Evolutionary conservation across 2,797 vertebrate genomes (phyloP).

Genomic region (Gobionotothen gibberifrons): DNA sequence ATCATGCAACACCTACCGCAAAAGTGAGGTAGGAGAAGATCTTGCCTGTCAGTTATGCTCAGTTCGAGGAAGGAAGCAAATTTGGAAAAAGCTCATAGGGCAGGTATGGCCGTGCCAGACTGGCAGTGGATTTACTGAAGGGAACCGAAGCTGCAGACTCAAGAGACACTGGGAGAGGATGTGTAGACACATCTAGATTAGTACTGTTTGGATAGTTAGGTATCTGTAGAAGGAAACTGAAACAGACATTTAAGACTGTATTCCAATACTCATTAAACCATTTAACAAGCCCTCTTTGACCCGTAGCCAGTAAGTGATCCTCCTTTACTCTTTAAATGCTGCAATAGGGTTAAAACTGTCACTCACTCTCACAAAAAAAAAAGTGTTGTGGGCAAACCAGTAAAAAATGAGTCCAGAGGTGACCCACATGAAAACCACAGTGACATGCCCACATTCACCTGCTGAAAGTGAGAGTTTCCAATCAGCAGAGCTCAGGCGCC

Average conservation of each 20-base stretch:
- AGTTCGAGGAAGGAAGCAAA: neutral
- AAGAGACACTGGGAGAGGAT: neutral
- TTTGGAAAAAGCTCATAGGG: neutral
- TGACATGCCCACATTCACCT: constrained; percentile 12
- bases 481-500: neutral
- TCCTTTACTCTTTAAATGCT: too few relatives aligned
- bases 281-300: constrained; percentile 25
- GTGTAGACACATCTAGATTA: constrained; percentile 33
- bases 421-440: neutral
- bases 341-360: too few relatives aligned
- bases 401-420: constrained; percentile 12
- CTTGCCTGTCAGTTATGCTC: constrained; percentile 14
- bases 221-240: constrained; percentile 23
- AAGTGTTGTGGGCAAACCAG: constrained; percentile 12
- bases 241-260: constrained; percentile 35
- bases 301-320: neutral
- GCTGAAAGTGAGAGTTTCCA: constrained; percentile 14
- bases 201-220: constrained; percentile 26
- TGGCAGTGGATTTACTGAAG: constrained; percentile 19
- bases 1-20: constrained; percentile 5
- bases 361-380: too few relatives aligned
- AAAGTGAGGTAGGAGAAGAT: constrained; percentile 15
- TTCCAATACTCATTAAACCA: constrained; percentile 17
- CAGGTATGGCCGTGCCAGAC: constrained; percentile 2
- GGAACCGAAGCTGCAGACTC: constrained; percentile 22